These are phyloP conservation scores for Euglossa dilemma DNA, from an alignment of 1,140 invertebrate species.

Conservation along the genomic window DNA sequence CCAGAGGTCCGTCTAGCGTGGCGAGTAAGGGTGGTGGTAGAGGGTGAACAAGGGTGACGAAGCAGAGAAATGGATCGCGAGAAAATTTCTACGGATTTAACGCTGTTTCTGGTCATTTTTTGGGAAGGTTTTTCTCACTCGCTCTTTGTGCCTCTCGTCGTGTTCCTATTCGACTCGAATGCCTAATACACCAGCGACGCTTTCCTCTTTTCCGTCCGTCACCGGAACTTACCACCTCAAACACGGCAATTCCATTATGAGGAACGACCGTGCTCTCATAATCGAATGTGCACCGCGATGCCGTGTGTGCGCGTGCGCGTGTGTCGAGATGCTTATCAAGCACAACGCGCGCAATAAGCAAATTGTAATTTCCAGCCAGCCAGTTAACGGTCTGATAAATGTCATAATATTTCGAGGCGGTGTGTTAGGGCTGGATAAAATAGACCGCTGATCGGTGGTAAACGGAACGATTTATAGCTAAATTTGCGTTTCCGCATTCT, in stretches of 20 bases:
- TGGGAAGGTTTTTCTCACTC: too few species aligned
- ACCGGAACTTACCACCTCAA: background rate
- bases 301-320: too few species aligned
- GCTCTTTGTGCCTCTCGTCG: background rate
- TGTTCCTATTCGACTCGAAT: background rate
- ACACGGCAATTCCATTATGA: constrained; percentile 1
- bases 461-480: too few species aligned
- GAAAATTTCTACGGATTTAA: background rate
- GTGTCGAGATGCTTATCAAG: background rate
- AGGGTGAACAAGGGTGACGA: too few species aligned
- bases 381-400: too few species aligned
- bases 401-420: too few species aligned
- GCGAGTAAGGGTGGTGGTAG: too few species aligned
- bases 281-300: background rate
- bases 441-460: too few species aligned
- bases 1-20: background rate
- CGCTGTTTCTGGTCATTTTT: background rate
- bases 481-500: too few species aligned
- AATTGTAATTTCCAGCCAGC: too few species aligned
- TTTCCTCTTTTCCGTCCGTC: background rate
- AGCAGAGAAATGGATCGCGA: too few species aligned
- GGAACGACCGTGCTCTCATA: background rate
- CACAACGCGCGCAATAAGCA: background rate
- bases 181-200: background rate
- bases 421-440: too few species aligned